Evolutionary conservation across 2,113 vertebrate species (phyloP).

Genomic region (Jacana jacana): DNA sequence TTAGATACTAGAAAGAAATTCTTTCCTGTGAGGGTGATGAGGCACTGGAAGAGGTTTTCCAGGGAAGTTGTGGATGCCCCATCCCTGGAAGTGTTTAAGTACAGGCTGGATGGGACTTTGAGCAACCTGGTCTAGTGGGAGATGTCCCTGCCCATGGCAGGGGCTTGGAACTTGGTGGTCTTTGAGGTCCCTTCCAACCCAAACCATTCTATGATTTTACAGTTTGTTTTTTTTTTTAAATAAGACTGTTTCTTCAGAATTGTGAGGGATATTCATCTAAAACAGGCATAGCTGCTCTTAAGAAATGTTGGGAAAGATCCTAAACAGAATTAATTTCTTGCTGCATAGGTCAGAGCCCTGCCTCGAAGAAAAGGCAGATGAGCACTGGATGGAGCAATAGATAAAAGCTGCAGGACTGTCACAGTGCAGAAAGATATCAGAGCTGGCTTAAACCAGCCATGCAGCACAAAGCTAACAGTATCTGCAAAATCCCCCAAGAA

Average conservation of each 20-base stretch:
- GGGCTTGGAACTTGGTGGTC: background rate
- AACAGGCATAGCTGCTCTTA: background rate
- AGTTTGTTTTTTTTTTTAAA: background rate
- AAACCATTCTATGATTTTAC: background rate
- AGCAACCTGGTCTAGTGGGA: background rate
- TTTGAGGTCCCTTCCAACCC: background rate
- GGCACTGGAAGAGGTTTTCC: no score
- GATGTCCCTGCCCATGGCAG: background rate
- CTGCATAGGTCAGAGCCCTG: background rate
- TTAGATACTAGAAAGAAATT: no score
- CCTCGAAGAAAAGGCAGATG: background rate
- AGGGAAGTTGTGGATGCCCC: background rate
- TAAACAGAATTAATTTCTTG: background rate
- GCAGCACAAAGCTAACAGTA: conserved; percentile 14
- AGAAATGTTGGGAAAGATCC: background rate
- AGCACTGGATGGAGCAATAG: background rate
- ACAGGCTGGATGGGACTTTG: background rate
- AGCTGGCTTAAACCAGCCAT: background rate
- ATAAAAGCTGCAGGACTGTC: background rate
- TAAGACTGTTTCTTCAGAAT: background rate
- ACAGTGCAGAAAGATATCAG: background rate
- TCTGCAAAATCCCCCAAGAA: conserved; percentile 39
- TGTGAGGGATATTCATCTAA: background rate
- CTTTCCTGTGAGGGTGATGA: no score
- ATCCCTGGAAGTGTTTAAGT: background rate